phyloP scores from a whole-genome alignment of 53 echinoderm and acorn worm genomes.

The Paelopatides confundens region DNA sequence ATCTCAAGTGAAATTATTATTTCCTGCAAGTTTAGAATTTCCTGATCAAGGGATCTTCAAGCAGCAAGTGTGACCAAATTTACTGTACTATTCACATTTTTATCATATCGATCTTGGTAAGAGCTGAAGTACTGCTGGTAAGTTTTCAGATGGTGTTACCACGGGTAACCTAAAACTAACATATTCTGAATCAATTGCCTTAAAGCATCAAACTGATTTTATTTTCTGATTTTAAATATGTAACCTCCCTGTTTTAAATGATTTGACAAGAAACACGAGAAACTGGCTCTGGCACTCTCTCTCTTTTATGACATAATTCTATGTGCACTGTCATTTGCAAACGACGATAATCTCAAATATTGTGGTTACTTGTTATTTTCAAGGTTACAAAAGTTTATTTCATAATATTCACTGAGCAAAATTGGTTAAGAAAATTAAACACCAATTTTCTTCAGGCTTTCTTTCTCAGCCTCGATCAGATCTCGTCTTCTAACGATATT shows the following conservation, averaged over 20 bases:
- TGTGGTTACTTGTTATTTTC: background rate
- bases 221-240: slow-evolving; percentile 18
- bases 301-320: too few species aligned
- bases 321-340: too few species aligned
- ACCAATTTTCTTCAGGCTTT: too few species aligned
- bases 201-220: slow-evolving; percentile 22
- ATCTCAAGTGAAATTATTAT: background rate
- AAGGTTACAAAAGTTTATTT: background rate
- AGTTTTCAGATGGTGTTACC: background rate
- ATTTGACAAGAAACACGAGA: background rate
- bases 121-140: background rate
- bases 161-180: background rate
- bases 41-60: background rate
- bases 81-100: background rate
- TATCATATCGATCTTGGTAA: background rate
- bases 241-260: background rate
- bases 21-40: background rate
- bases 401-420: background rate
- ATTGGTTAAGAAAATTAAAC: background rate
- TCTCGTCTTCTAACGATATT: too few species aligned
- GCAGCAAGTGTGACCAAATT: background rate
- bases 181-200: slow-evolving; percentile 17
- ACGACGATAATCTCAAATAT: background rate
- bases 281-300: too few species aligned
- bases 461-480: too few species aligned